phyloP scores from a whole-genome alignment of 2,888 invertebrate species.

The Gymnocheta viridis region DNA sequence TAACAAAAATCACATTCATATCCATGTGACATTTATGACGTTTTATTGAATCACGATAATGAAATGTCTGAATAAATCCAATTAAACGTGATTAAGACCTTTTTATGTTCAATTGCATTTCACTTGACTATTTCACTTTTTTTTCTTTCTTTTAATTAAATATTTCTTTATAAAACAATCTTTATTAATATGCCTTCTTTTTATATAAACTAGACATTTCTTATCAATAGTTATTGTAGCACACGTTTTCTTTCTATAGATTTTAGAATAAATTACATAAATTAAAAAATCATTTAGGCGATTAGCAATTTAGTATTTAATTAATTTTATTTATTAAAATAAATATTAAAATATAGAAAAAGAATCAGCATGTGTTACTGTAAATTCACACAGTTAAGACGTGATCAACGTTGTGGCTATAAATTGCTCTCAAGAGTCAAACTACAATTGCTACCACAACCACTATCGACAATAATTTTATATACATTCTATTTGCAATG shows the following conservation, averaged over 20 bases:
- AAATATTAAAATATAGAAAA: background rate
- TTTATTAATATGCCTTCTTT: background rate
- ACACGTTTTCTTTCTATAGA: background rate
- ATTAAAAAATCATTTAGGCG: constrained; percentile 21
- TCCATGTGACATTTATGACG: constrained; percentile 42
- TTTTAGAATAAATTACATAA: constrained; percentile 2
- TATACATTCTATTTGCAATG: background rate
- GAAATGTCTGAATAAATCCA: constrained; percentile 12
- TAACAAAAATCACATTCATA: constrained; percentile 37
- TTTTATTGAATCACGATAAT: constrained; percentile 3
- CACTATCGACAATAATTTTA: background rate
- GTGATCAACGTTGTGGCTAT: constrained; percentile 13
- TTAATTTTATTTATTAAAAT: background rate
- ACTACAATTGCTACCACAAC: background rate
- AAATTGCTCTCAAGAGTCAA: background rate
- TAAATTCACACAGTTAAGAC: background rate
- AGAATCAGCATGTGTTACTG: background rate
- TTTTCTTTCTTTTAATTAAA: background rate
- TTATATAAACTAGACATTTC: background rate
- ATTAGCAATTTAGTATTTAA: background rate
- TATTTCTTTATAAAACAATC: background rate
- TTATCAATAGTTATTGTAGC: constrained; percentile 1
- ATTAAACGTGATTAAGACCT: constrained; percentile 36
- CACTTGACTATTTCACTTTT: background rate
- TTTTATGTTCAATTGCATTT: constrained; percentile 21